These are phyloP conservation scores for Corythoichthys haematopterus DNA, from an alignment of 2,113 vertebrate genomes.

Conservation along the genomic window DNA sequence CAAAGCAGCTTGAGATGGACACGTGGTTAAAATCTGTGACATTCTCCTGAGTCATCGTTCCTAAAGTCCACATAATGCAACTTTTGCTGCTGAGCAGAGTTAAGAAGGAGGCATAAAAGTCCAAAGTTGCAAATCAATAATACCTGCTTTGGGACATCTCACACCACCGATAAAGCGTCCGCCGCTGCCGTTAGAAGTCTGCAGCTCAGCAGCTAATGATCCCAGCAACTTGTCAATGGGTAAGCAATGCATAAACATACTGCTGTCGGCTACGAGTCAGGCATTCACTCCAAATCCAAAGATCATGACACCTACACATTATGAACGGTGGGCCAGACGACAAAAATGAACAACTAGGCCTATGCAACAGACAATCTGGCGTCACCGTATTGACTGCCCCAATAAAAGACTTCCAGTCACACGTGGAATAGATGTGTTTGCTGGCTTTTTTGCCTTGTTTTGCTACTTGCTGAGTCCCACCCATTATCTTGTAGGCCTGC, in stretches of 20 bases:
- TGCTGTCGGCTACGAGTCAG: background rate
- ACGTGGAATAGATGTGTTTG: background rate
- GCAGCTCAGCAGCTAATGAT: background rate
- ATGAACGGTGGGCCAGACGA: background rate
- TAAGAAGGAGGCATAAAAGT: constrained; percentile 1
- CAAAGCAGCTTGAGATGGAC: background rate
- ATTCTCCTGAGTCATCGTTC: background rate
- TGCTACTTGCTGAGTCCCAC: constrained; percentile 2
- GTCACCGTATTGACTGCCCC: background rate
- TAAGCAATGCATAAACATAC: background rate
- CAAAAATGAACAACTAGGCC: background rate
- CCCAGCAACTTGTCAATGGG: background rate
- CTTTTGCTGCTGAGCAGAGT: background rate
- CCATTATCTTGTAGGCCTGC: background rate
- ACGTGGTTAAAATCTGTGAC: background rate
- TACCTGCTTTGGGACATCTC: constrained; percentile 1
- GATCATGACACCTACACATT: background rate
- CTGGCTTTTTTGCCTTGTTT: background rate
- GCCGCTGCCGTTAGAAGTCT: background rate
- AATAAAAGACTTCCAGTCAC: constrained; percentile 2
- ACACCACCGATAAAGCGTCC: background rate
- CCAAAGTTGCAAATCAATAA: constrained; percentile 2
- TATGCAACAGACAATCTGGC: background rate
- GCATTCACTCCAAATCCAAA: background rate
- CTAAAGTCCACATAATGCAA: background rate